Evolutionary conservation across 2,888 invertebrate species (phyloP), one percentile per base, ranked within the genome.

Genomic region (Caradrina clavipalpis): DNA sequence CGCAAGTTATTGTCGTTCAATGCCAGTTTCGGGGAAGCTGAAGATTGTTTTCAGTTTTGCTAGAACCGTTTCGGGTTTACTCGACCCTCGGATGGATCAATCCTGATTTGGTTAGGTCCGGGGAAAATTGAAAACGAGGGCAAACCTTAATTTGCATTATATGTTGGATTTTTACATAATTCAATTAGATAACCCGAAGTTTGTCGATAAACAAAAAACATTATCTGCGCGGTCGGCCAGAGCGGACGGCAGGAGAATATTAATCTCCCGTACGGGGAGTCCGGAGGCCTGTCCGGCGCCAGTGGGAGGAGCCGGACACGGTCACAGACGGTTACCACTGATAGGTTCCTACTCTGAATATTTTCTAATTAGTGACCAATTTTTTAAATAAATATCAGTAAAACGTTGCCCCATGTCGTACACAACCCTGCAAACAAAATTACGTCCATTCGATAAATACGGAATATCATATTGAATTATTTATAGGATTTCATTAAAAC

Each of bases 21-120:
- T 79, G 73, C 81, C 81, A 82, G 68, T 76, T 69, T 75, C 62
- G 70, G 73, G 68, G 47, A 50, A 65, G 58, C 64, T 39, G 63
- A 59, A 77, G 65, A 88, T 89, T 89, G 88, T 90, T 89, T 90
- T 87, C 83, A 84, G 85, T 89, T 88, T 83, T 79, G 81, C 64
- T 77, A 69, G 68, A 81, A 86, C 82, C 79, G 74, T 86, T 86
- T 79, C 68, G 80, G 77, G 85, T 86, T 86, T 81, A 86, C 76
- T 78, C 78, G 77, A 87, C 86, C 84, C 82, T 81, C 78, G 73
- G 83, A 87, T 85, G 84, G 85, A 89, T 90, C 84, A 84, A 85
- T 84, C 82, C 73, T 63, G 75, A 80, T 84, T 85, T 75, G 73
- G 67, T 75, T 74, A 58, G 73, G 39, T 60, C 76, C 47, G 56